These are phyloP conservation scores for Abscondita cerata DNA, from an alignment of 2,888 invertebrate genomes.

Conservation along the genomic window DNA sequence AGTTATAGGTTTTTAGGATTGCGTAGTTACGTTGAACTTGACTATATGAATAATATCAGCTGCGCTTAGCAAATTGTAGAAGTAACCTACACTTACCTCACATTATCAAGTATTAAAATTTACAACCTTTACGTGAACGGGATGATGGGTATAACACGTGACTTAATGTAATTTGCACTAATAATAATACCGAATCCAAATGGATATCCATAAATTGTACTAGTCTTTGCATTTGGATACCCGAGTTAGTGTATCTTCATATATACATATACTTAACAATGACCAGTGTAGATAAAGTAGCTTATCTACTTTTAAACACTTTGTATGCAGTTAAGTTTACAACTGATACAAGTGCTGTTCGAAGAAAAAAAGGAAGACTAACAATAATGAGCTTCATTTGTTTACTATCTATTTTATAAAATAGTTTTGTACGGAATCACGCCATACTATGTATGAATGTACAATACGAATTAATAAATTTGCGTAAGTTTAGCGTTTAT, in stretches of 20 bases:
- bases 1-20: slow-evolving; percentile 22
- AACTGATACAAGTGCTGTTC: not conserved
- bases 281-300: too few relatives aligned
- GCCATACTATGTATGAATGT: slow-evolving; percentile 1
- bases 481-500: too few relatives aligned
- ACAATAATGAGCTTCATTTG: slow-evolving; percentile 5
- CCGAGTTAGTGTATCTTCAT: too few relatives aligned
- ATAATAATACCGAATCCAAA: not conserved
- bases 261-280: too few relatives aligned
- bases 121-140: slow-evolving; percentile 4
- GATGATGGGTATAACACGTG: not conserved
- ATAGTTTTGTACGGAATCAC: not conserved
- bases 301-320: too few relatives aligned
- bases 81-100: slow-evolving; percentile 4
- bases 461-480: too few relatives aligned
- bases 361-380: not conserved
- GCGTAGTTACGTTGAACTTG: slow-evolving; percentile 17
- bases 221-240: too few relatives aligned
- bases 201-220: too few relatives aligned
- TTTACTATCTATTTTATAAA: slow-evolving; percentile 4
- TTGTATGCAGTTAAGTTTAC: not conserved
- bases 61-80: slow-evolving; percentile 9
- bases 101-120: slow-evolving; percentile 14
- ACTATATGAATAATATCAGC: slow-evolving; percentile 7
- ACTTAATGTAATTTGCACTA: not conserved